Conservation (phyloP, 2,888 invertebrate genomes). For the Tetramorium bicarinatum region DNA sequence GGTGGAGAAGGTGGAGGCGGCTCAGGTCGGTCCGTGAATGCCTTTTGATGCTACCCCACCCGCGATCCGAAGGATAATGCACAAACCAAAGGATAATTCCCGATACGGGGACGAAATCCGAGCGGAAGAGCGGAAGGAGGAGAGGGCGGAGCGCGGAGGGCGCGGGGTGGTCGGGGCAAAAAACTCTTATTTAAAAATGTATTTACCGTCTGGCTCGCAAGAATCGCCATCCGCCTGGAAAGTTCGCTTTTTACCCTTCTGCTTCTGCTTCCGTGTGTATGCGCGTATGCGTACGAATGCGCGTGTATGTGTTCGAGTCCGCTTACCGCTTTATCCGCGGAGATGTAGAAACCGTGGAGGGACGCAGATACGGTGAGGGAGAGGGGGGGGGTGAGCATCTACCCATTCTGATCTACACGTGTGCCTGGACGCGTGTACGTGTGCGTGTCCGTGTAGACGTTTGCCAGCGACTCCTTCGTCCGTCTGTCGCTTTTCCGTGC, state of each 20-base stretch:
- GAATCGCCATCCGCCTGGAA: slow-evolving; percentile 77
- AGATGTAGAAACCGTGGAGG: slow-evolving; percentile 73
- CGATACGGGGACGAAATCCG: slow-evolving; percentile 85
- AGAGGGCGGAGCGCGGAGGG: slow-evolving; percentile 14
- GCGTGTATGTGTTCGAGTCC: slow-evolving; percentile 45
- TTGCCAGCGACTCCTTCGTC: slow-evolving; percentile 60
- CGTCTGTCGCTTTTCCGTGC: slow-evolving; percentile 73
- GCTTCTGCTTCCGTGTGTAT: slow-evolving; percentile 39
- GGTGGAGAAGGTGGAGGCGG: slow-evolving; percentile 61
- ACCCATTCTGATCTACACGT: slow-evolving; percentile 68
- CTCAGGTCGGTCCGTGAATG: slow-evolving; percentile 69
- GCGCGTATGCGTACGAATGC: background rate
- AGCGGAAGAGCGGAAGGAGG: slow-evolving; percentile 67
- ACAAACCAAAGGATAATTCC: slow-evolving; percentile 86
- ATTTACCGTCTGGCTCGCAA: slow-evolving; percentile 84
- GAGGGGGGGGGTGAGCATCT: slow-evolving; percentile 54
- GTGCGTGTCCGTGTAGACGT: slow-evolving; percentile 62
- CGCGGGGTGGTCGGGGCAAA: slow-evolving; percentile 74
- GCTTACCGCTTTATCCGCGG: slow-evolving; percentile 71
- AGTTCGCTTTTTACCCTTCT: slow-evolving; percentile 76
- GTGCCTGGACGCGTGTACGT: slow-evolving; percentile 44
- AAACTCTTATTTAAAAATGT: slow-evolving; percentile 86
- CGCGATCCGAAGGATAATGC: slow-evolving; percentile 84
- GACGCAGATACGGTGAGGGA: slow-evolving; percentile 52
- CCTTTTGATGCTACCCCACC: slow-evolving; percentile 83